Conservation (phyloP, 2,113 vertebrate species). For the Microcebus tavaratra region DNA sequence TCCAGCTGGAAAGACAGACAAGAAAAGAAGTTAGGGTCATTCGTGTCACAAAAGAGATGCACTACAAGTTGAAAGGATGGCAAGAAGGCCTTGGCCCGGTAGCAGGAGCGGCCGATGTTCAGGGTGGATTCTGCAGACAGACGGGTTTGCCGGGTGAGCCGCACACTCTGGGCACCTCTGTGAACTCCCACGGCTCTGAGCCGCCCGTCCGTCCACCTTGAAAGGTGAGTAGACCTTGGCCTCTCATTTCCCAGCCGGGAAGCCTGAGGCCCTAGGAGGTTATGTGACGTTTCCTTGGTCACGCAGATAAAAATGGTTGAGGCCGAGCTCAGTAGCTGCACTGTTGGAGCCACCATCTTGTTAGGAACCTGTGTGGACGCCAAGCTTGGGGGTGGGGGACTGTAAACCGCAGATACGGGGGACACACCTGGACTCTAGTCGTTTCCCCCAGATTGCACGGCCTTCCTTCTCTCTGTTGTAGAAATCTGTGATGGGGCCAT, state of each 20-base stretch:
- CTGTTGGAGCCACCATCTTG: background rate
- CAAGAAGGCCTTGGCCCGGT: too few relatives aligned
- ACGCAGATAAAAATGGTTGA: background rate
- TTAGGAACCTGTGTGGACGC: background rate
- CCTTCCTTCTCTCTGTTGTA: background rate
- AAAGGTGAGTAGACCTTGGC: background rate
- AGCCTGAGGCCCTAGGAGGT: background rate
- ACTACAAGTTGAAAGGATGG: background rate
- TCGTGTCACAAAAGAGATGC: background rate
- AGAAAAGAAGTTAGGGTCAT: background rate
- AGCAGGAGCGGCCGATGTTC: background rate
- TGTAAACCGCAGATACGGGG: background rate
- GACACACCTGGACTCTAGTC: background rate
- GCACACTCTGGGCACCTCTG: background rate
- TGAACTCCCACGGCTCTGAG: background rate
- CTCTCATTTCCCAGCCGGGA: background rate
- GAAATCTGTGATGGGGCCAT: background rate
- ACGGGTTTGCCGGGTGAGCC: background rate
- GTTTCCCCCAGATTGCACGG: background rate
- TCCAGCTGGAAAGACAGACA: background rate
- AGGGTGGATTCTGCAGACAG: background rate
- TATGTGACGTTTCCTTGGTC: fast-evolving
- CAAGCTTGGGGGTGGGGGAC: background rate
- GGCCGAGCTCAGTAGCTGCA: background rate
- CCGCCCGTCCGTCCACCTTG: background rate